These are phyloP conservation scores for Aricia artaxerxes DNA, from an alignment of 2,888 invertebrate species.

Conservation along the genomic window DNA sequence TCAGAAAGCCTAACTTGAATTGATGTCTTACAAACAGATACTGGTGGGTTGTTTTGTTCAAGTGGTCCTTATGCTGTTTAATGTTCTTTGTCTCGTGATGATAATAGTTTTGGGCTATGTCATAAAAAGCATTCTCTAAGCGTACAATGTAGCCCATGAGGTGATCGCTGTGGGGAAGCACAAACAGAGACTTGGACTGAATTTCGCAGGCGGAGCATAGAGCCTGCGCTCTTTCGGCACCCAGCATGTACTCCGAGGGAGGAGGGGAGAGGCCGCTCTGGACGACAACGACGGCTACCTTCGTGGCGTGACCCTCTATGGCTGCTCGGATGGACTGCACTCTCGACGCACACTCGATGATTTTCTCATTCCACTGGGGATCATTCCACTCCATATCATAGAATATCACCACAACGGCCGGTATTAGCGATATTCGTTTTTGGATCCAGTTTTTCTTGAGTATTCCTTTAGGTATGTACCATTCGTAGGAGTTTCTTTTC, in stretches of 20 bases:
- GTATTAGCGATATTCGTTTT: slow-evolving; percentile 94
- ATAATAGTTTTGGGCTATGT: slow-evolving; percentile 95
- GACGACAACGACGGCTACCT: slow-evolving; percentile 93
- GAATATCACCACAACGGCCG: slow-evolving; percentile 96
- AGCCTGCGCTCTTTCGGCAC: slow-evolving; percentile 94
- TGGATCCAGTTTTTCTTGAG: slow-evolving; percentile 97
- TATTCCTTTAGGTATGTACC: slow-evolving; percentile 97
- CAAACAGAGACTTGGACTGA: slow-evolving; percentile 94
- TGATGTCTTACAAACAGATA: slow-evolving; percentile 96
- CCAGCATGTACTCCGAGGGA: slow-evolving; percentile 89
- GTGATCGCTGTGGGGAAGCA: slow-evolving; percentile 94
- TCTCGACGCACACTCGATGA: slow-evolving; percentile 94
- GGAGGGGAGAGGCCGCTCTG: slow-evolving; percentile 91
- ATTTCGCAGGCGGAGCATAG: slow-evolving; percentile 95
- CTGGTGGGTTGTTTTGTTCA: slow-evolving; percentile 95
- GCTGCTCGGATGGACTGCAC: slow-evolving; percentile 90
- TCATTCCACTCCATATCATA: slow-evolving; percentile 99
- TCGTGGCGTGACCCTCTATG: slow-evolving; percentile 86
- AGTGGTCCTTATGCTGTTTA: slow-evolving; percentile 93
- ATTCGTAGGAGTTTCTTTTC: slow-evolving; percentile 94
- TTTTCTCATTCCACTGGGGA: slow-evolving; percentile 95
- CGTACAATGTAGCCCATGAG: slow-evolving; percentile 87
- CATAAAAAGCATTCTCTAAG: slow-evolving; percentile 95
- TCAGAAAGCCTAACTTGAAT: slow-evolving; percentile 97
- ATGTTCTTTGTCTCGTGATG: slow-evolving; percentile 92